Percentiles rank a stretch among this genome's conserved stretches.
phyloP scores from a whole-genome alignment of 2,113 vertebrate species.

The Pomatorhinus ruficollis region DNA sequence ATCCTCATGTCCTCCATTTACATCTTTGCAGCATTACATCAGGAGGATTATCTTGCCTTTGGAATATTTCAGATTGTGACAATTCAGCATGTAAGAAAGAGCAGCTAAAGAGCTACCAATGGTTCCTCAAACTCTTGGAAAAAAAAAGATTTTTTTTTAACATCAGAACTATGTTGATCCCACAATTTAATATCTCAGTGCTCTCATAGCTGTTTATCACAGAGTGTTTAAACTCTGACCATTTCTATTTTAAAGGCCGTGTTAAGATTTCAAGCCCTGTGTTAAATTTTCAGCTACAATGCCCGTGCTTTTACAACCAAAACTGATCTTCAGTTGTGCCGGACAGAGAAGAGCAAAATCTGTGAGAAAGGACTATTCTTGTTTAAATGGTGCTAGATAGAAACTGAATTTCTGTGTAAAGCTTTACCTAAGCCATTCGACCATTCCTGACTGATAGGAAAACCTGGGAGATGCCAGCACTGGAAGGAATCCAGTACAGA shows the following conservation, averaged over 20 bases:
- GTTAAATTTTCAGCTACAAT: neutral
- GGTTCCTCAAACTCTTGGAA: neutral
- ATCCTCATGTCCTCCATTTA: neutral
- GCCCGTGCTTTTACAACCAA: neutral
- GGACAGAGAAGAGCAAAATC: neutral
- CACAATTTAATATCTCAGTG: neutral
- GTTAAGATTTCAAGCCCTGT: neutral
- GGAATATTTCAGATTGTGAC: conserved; percentile 3
- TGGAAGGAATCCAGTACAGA: neutral
- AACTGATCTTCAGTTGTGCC: neutral
- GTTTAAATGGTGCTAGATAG: neutral
- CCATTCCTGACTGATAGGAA: neutral
- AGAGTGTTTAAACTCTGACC: neutral
- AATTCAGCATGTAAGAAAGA: neutral
- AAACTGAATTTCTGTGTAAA: neutral
- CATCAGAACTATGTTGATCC: neutral
- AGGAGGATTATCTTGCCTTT: neutral
- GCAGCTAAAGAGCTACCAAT: neutral
- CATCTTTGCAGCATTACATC: conserved; percentile 15
- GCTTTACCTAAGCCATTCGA: neutral
- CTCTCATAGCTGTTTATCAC: neutral
- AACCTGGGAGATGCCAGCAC: neutral
- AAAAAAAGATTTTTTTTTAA: neutral
- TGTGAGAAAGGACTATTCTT: neutral
- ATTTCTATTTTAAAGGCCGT: neutral